Evolutionary conservation across 2,797 vertebrate genomes (phyloP).

Genomic region (Rhynchotus rufescens): DNA sequence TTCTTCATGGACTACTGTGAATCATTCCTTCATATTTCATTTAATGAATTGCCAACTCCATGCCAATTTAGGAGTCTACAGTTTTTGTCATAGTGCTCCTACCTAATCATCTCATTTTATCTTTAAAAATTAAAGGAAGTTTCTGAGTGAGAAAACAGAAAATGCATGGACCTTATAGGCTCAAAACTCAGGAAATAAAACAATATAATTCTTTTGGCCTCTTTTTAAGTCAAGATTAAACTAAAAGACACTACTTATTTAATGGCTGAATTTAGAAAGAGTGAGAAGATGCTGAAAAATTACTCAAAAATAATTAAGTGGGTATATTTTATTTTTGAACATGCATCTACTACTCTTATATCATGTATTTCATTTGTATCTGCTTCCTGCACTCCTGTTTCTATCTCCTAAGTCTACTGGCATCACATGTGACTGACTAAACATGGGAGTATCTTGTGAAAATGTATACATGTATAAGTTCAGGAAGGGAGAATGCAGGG

Average conservation of each 20-base stretch:
- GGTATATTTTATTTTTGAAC: neutral
- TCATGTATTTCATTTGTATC: neutral
- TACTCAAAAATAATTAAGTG: neutral
- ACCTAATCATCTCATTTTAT: neutral
- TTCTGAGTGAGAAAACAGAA: neutral
- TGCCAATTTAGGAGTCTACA: neutral
- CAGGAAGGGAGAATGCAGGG: too few relatives aligned
- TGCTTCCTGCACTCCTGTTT: too few relatives aligned
- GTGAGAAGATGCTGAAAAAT: neutral
- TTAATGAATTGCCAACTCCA: neutral
- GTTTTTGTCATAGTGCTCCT: neutral
- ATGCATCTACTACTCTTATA: too few relatives aligned
- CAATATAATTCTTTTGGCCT: too few relatives aligned
- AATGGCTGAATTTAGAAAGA: neutral
- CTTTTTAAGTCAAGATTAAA: too few relatives aligned
- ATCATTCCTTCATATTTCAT: neutral
- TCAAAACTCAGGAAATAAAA: neutral
- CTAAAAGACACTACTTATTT: neutral
- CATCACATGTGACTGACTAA: neutral
- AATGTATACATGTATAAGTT: too few relatives aligned
- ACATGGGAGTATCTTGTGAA: neutral
- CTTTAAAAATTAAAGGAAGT: neutral
- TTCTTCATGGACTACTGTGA: neutral
- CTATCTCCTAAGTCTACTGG: neutral
- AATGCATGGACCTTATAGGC: neutral